Conservation (phyloP, 1,140 invertebrate genomes). For the Drosophila burlai region DNA sequence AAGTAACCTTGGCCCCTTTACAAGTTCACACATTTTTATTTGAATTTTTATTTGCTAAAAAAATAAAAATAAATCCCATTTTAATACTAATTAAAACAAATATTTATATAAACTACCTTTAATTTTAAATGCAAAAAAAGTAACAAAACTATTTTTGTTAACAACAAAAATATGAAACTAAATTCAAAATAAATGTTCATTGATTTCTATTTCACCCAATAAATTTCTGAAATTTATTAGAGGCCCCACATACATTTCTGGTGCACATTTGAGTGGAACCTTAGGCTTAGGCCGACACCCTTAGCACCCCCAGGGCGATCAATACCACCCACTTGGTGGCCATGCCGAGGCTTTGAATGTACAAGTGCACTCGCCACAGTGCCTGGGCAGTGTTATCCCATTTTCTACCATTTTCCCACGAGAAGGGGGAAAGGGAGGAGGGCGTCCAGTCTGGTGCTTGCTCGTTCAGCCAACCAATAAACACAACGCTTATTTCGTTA, state of each 20-base stretch:
- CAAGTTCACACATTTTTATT: too few species aligned
- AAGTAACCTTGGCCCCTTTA: background rate
- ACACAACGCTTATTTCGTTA: constrained; percentile 68
- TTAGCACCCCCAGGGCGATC: background rate
- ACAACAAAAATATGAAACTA: background rate
- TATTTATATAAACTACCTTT: background rate
- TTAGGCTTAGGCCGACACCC: constrained; percentile 16
- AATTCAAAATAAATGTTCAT: background rate
- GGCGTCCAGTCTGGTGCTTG: constrained; percentile 15
- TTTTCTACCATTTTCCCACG: constrained; percentile 21
- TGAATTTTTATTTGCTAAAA: background rate
- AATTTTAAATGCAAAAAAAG: background rate
- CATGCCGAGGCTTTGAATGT: constrained; percentile 29
- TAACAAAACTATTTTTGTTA: background rate
- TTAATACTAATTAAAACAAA: background rate
- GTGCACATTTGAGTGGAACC: background rate
- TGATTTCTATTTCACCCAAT: background rate
- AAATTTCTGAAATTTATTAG: background rate
- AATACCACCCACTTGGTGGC: constrained; percentile 16
- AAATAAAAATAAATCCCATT: too few species aligned
- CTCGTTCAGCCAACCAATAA: constrained; percentile 49
- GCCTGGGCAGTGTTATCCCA: constrained; percentile 19
- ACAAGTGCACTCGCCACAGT: constrained; percentile 22
- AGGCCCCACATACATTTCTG: background rate
- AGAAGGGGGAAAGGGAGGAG: background rate